These are phyloP conservation scores for Branchinecta lindahli DNA, from an alignment of 1,140 invertebrate genomes.

Conservation along the genomic window DNA sequence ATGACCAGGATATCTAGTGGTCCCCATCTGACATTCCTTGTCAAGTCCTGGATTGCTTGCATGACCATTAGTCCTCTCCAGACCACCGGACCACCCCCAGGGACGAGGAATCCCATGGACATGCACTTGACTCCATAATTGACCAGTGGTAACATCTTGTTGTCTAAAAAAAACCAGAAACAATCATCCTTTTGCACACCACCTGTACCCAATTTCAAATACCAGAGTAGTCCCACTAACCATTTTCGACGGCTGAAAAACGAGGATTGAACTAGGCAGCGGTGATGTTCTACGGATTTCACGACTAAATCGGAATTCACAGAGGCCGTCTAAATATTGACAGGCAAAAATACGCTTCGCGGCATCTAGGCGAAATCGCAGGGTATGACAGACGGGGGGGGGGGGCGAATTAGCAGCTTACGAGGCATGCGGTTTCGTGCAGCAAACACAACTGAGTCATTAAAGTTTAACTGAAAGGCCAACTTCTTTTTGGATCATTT, in stretches of 20 bases:
- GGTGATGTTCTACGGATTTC: too few relatives aligned
- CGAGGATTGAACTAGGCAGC: not conserved
- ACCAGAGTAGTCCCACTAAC: not conserved
- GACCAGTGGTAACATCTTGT: conserved; percentile 64
- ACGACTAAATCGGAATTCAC: too few relatives aligned
- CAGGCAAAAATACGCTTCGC: too few relatives aligned
- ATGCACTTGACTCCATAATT: conserved; percentile 88
- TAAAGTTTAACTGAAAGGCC: too few relatives aligned
- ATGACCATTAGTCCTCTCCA: conserved; percentile 90
- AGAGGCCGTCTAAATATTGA: too few relatives aligned
- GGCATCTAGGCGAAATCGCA: too few relatives aligned
- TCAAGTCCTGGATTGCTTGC: conserved; percentile 69
- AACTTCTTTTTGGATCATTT: too few relatives aligned
- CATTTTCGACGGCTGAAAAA: not conserved
- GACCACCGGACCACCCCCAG: conserved; percentile 57
- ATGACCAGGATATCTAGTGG: conserved; percentile 63
- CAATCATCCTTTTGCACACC: not conserved
- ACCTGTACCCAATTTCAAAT: conserved; percentile 7
- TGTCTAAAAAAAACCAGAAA: conserved; percentile 34
- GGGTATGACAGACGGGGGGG: too few relatives aligned
- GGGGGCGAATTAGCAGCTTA: too few relatives aligned
- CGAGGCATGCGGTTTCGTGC: too few relatives aligned
- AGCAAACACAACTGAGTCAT: too few relatives aligned
- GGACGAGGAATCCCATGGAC: conserved; percentile 78
- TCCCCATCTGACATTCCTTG: conserved; percentile 65